A percentile compares a stretch with the other conserved stretches of the same genome.
These are phyloP conservation scores for Andrena bucephala DNA, from an alignment of 2,888 invertebrate genomes.

Conservation along the genomic window DNA sequence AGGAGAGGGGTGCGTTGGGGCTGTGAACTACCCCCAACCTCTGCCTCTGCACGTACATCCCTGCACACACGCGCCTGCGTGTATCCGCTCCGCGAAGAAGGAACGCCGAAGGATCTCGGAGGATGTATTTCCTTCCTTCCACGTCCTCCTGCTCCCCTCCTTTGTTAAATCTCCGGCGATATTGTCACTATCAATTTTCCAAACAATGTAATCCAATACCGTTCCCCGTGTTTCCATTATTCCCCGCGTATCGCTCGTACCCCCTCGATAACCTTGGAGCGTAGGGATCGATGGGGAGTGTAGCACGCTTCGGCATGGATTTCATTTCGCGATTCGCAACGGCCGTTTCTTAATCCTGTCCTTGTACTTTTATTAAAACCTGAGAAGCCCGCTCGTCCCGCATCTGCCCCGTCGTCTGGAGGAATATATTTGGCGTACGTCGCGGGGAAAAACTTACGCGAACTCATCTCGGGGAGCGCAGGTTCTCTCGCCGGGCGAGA, in stretches of 20 bases:
- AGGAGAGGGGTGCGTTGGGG: conserved; percentile 11
- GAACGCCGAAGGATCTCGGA: conserved; percentile 36
- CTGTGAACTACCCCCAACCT: conserved; percentile 30
- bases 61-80: not conserved
- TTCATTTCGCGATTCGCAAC: conserved; percentile 41
- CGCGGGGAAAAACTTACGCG: conserved; percentile 70
- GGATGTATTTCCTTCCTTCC: conserved; percentile 48
- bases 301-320: not conserved
- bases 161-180: conserved; percentile 57
- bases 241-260: not conserved
- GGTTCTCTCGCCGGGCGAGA: not conserved
- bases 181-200: conserved; percentile 63
- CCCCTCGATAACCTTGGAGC: not conserved
- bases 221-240: conserved; percentile 26
- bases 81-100: conserved; percentile 32
- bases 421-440: conserved; percentile 40
- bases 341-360: conserved; percentile 25
- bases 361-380: conserved; percentile 37
- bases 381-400: not conserved
- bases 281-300: not conserved
- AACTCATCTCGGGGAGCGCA: conserved; percentile 66
- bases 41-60: conserved; percentile 2
- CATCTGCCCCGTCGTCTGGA: conserved; percentile 10
- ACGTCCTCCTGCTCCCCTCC: not conserved
- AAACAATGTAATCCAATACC: conserved; percentile 51